phyloP scores from a whole-genome alignment of 1,140 invertebrate genomes.

The Drosophila lini region DNA sequence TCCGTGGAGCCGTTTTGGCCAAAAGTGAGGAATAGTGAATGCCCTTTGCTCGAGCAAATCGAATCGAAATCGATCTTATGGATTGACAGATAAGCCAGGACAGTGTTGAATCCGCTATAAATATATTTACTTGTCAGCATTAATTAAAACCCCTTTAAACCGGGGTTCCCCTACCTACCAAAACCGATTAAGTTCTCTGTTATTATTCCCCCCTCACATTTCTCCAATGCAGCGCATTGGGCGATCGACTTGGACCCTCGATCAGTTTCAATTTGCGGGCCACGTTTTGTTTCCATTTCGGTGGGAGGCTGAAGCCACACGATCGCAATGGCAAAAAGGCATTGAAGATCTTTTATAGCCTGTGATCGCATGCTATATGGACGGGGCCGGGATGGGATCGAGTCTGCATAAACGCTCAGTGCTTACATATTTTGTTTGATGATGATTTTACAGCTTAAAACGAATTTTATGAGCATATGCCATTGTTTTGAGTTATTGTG shows the following conservation, averaged over 20 bases:
- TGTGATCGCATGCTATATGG: constrained; percentile 51
- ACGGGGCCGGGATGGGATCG: constrained; percentile 32
- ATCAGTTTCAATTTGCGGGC: constrained; percentile 47
- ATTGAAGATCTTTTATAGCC: constrained; percentile 72
- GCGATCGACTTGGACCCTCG: constrained; percentile 36
- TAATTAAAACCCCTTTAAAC: neutral
- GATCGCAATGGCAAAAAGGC: constrained; percentile 62
- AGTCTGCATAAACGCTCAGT: constrained; percentile 55
- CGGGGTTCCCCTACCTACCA: too few species aligned
- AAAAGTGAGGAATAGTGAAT: constrained; percentile 34
- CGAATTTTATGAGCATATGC: constrained; percentile 84
- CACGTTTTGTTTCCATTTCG: constrained; percentile 58
- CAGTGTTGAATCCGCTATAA: neutral
- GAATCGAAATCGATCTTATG: neutral
- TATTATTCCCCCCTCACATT: neutral
- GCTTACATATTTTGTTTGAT: constrained; percentile 82
- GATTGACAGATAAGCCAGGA: neutral
- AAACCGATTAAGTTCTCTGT: neutral
- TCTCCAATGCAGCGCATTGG: constrained; percentile 46
- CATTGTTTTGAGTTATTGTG: constrained; percentile 84
- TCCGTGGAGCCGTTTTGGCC: constrained; percentile 1
- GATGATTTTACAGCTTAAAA: constrained; percentile 84
- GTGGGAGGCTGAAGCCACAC: constrained; percentile 54
- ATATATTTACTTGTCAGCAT: neutral
- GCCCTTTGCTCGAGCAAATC: constrained; percentile 21